Evolutionary conservation across 2,797 vertebrate genomes (phyloP).

Genomic region (Rachycentron canadum): DNA sequence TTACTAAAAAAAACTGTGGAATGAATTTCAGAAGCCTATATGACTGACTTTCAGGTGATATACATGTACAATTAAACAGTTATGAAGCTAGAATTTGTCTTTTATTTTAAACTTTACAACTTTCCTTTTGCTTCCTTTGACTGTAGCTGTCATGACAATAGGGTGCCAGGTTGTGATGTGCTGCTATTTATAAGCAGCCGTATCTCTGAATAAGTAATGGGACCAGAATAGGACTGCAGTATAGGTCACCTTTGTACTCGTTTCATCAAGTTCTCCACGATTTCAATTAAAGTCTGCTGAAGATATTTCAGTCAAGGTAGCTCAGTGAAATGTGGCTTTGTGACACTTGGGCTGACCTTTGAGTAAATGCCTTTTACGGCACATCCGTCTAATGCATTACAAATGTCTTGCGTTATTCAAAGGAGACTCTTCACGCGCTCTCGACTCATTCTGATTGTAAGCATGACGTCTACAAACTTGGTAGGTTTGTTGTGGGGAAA

Average conservation of each 20-base stretch:
- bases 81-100: background rate
- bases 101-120: slow-evolving; percentile 24
- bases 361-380: slow-evolving; percentile 23
- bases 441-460: slow-evolving; percentile 27
- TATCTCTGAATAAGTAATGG: slow-evolving; percentile 52
- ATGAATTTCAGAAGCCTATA: slow-evolving; percentile 22
- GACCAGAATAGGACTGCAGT: slow-evolving; percentile 33
- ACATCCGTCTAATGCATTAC: slow-evolving; percentile 27
- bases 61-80: background rate
- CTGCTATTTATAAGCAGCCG: slow-evolving; percentile 57
- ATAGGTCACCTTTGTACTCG: slow-evolving; percentile 51
- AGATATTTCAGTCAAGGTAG: slow-evolving; percentile 41
- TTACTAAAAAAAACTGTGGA: background rate
- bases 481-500: too few species aligned
- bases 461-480: slow-evolving; percentile 30
- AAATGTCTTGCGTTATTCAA: slow-evolving; percentile 34
- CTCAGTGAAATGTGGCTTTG: slow-evolving; percentile 36
- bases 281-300: slow-evolving; percentile 44
- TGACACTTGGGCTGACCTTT: slow-evolving; percentile 62
- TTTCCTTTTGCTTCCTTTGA: slow-evolving; percentile 20
- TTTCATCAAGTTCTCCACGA: slow-evolving; percentile 46
- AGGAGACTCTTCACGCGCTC: slow-evolving; percentile 13
- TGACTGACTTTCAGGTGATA: background rate
- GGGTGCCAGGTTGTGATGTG: slow-evolving; percentile 25
- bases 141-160: slow-evolving; percentile 42